These are phyloP conservation scores for Orchestes rusci DNA, from an alignment of 2,888 invertebrate species.

Conservation along the genomic window DNA sequence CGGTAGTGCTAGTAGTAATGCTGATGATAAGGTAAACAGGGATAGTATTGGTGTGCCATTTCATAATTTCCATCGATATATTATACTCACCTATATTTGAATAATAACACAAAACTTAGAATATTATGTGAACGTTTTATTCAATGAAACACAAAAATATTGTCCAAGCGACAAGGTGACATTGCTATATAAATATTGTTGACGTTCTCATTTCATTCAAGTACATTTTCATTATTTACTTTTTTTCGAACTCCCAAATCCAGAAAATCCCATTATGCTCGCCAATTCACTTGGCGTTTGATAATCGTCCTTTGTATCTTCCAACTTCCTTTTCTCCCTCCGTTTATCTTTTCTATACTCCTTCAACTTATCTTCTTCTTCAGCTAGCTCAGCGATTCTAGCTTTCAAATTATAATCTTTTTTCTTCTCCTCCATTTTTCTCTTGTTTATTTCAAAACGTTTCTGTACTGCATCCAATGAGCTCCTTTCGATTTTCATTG, in stretches of 20 bases:
- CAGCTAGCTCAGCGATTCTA: slow-evolving; percentile 84
- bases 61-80: too few relatives aligned
- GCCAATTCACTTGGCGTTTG: slow-evolving; percentile 65
- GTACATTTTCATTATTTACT: slow-evolving; percentile 1
- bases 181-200: background rate
- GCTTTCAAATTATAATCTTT: slow-evolving; percentile 91
- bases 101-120: background rate
- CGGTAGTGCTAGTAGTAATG: slow-evolving; percentile 26
- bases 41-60: background rate
- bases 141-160: too few relatives aligned
- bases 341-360: slow-evolving; percentile 81
- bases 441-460: slow-evolving; percentile 87
- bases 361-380: slow-evolving; percentile 92
- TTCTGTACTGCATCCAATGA: slow-evolving; percentile 89
- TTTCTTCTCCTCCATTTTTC: slow-evolving; percentile 90
- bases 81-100: too few relatives aligned
- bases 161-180: background rate
- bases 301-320: slow-evolving; percentile 55
- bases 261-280: slow-evolving; percentile 92
- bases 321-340: slow-evolving; percentile 81
- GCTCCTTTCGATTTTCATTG: slow-evolving; percentile 95
- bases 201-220: too few relatives aligned
- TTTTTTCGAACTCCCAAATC: slow-evolving; percentile 77
- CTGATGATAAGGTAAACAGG: slow-evolving; percentile 38
- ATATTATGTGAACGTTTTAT: background rate